Base-by-base conservation (phyloP, 30 jellyfish, hydroid and myxozoan genomes). In the Nemopilema nomurai region DNA sequence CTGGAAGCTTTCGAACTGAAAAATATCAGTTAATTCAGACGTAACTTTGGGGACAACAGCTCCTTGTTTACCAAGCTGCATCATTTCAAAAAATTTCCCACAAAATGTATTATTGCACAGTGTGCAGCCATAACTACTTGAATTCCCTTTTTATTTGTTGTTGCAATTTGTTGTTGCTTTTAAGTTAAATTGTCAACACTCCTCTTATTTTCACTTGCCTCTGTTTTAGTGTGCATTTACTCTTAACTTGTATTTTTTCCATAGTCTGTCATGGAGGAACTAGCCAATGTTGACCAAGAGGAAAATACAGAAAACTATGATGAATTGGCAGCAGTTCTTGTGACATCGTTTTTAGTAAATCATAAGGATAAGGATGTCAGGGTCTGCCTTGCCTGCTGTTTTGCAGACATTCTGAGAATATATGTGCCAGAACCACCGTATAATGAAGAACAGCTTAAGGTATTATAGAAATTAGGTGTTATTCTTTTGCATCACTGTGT, bases 351-450 rank as follows among this genome's bases (percentile, higher is more conserved):
- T 74, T 65, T 93, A 28, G 28, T 93, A 18, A 49, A 89, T n/a
- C 97, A 93, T 74, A 84, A 78, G 22, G 97, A 88, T 50, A 88
- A 93, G 79, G 98, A 93, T 74, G 90, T 84, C 79, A 93, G 87
- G 68, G 90, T 88, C 4, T 80, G 77, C 76, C 77, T 94, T 80
- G 98, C 98, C 41, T 84, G 97, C 51, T 93, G 98, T 74, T 90
- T 52, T 79, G 98, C 96, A 21, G 98, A 93, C 52, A 88, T 93
- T 50, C 86, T 93, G 16, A 68, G 98, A 57, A 84, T 93, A 8
- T 93, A 86, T 89, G 96, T 96, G 16, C 98, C 98, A 0, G 98
- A 93, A 57, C 94, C 98, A 31, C 98, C 98, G 0, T 93, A 83
- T 62, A 93, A 93, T 79, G 94, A 87, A 77, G 94, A 88, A 51